A percentile compares a stretch with the other conserved stretches of the same genome.
Conservation (phyloP, 2,797 vertebrate species). For the Hephaestus fuliginosus region DNA sequence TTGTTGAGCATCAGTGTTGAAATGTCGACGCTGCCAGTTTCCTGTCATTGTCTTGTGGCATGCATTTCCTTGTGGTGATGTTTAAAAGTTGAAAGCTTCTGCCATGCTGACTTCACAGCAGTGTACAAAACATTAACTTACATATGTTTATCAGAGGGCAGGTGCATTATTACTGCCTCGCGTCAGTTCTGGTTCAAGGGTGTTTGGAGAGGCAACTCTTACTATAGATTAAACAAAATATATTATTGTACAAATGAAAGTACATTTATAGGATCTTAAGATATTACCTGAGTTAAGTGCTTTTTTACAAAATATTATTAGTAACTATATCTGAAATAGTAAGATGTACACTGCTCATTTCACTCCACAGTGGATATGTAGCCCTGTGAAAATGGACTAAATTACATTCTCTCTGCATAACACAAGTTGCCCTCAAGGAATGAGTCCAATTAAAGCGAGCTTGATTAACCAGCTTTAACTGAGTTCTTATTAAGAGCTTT, state of each 20-base stretch:
- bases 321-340: no score
- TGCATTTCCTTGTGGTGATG: constrained; percentile 35
- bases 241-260: no score
- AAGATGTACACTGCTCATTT: background rate
- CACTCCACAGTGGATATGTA: background rate
- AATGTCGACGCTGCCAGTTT: constrained; percentile 30
- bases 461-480: background rate
- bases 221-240: background rate
- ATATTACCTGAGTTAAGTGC: background rate
- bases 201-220: background rate
- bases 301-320: constrained; percentile 1
- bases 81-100: constrained; percentile 23
- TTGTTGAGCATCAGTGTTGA: constrained; percentile 14
- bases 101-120: constrained; percentile 8
- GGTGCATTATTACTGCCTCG: constrained; percentile 18
- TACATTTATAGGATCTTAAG: background rate
- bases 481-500: background rate
- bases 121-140: constrained; percentile 3
- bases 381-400: background rate
- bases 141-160: constrained; percentile 3
- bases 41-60: constrained; percentile 49
- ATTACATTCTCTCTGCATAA: background rate
- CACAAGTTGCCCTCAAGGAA: background rate
- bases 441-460: background rate
- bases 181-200: constrained; percentile 1